Conservation (phyloP, 2,888 invertebrate species). For the Mesorhabditis belari region DNA sequence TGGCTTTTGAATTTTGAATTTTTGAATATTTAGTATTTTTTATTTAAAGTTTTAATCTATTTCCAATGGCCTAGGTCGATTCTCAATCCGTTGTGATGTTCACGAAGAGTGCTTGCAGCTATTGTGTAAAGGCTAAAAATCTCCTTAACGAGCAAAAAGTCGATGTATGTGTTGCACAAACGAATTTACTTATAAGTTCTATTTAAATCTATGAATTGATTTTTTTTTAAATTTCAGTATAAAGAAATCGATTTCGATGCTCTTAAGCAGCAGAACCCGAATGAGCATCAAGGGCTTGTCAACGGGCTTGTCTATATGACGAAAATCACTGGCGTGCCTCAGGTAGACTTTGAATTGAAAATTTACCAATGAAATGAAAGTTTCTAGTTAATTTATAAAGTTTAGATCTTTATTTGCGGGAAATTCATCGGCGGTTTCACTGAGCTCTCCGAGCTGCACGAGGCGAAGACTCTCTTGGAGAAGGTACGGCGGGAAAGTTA, state of each 20-base stretch:
- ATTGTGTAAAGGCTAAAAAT: slow-evolving; percentile 25
- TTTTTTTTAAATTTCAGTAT: slow-evolving; percentile 1
- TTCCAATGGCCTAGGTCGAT: slow-evolving; percentile 14
- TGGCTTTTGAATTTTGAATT: not conserved
- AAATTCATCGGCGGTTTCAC: slow-evolving; percentile 41
- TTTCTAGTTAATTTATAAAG: not conserved
- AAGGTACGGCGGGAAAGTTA: no score
- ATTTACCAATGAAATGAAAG: not conserved
- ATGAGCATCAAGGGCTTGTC: slow-evolving; percentile 24
- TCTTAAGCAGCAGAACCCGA: slow-evolving; percentile 20
- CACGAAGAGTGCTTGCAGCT: slow-evolving; percentile 21
- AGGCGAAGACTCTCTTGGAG: slow-evolving; percentile 30
- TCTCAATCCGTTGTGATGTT: slow-evolving; percentile 26
- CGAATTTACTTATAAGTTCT: slow-evolving; percentile 14
- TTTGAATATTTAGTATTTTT: not conserved
- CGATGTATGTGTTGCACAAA: slow-evolving; percentile 6
- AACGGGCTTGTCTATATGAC: slow-evolving; percentile 34
- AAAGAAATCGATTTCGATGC: slow-evolving; percentile 25
- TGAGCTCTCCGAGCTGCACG: slow-evolving; percentile 36
- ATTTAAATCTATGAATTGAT: not conserved
- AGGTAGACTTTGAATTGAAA: slow-evolving; percentile 13
- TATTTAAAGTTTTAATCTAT: no score
- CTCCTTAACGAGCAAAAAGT: slow-evolving; percentile 7
- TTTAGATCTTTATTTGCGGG: slow-evolving; percentile 37
- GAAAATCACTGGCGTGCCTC: slow-evolving; percentile 28